Conservation (phyloP, 1,140 invertebrate genomes). For the Aphelinus atriplicis region DNA sequence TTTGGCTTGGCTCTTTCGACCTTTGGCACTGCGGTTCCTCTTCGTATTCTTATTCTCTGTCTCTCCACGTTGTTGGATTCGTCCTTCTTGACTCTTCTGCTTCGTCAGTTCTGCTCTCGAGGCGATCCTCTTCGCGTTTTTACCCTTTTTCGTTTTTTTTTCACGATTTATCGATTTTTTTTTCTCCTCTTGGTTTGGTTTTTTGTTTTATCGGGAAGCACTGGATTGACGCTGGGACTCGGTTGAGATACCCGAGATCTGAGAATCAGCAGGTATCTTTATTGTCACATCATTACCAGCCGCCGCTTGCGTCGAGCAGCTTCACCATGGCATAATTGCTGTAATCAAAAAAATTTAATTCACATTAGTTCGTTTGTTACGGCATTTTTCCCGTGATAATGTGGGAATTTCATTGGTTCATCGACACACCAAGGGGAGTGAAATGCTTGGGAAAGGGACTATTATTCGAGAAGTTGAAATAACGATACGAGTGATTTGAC, state of each 20-base stretch:
- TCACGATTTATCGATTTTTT: conserved; percentile 16
- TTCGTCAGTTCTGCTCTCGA: conserved; percentile 8
- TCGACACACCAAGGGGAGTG: no score
- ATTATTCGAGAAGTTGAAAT: no score
- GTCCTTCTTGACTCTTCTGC: conserved; percentile 6
- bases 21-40: conserved; percentile 39
- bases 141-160: not conserved
- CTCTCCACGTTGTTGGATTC: conserved; percentile 14
- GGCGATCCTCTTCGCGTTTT: not conserved
- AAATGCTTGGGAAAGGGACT: no score
- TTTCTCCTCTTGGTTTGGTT: conserved; percentile 30
- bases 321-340: conserved; percentile 58
- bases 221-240: conserved; percentile 51
- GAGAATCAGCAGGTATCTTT: conserved; percentile 58
- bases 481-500: no score
- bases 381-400: no score
- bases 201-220: conserved; percentile 57
- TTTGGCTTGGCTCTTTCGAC: conserved; percentile 35
- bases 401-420: no score
- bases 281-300: conserved; percentile 65
- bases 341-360: conserved; percentile 44
- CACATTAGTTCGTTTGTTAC: no score
- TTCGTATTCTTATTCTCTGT: conserved; percentile 2
- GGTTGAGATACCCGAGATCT: conserved; percentile 54
- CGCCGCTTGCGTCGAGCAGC: conserved; percentile 50